These are phyloP conservation scores for Boulengeromyrus knoepffleri DNA, from an alignment of 2,113 vertebrate species.

Conservation along the genomic window DNA sequence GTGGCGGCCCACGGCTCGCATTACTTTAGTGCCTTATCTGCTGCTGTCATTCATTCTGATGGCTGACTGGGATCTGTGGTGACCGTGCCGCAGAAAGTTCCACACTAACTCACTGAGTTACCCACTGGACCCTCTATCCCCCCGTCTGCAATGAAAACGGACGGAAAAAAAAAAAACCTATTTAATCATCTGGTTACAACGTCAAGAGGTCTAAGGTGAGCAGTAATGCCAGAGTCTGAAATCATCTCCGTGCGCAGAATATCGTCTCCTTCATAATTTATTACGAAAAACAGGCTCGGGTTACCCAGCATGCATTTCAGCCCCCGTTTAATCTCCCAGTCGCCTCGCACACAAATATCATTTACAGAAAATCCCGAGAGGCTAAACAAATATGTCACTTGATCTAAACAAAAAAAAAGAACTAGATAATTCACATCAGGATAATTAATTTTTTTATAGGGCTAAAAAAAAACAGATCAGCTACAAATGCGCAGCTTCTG, in stretches of 20 bases:
- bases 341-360: not conserved
- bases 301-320: not conserved
- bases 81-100: not conserved
- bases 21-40: not conserved
- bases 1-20: not conserved
- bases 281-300: not conserved
- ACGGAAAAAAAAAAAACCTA: not conserved
- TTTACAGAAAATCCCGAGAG: not conserved
- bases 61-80: not conserved
- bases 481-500: not conserved
- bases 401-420: not conserved
- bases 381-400: not conserved
- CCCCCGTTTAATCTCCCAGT: not conserved
- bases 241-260: not conserved
- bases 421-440: not conserved
- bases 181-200: not conserved
- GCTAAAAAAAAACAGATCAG: slow-evolving; percentile 24
- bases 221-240: not conserved
- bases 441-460: not conserved
- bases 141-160: not conserved
- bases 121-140: not conserved
- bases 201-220: not conserved
- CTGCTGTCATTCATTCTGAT: not conserved
- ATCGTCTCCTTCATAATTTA: not conserved
- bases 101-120: not conserved